Conservation (phyloP, 2,888 invertebrate genomes). For the Alloscopus bannaensis region DNA sequence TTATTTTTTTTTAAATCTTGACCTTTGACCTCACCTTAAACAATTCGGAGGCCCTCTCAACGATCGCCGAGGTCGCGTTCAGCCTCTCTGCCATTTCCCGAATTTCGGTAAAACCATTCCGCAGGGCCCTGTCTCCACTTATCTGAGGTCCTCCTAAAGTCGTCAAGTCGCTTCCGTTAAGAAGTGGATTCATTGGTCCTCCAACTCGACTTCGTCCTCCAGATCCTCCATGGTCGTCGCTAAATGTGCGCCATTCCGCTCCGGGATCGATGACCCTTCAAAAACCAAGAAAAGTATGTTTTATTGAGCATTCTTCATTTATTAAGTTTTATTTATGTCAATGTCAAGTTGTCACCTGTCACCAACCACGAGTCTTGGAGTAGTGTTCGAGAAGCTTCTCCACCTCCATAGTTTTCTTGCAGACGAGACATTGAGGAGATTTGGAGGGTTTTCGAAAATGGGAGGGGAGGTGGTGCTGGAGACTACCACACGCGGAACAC, state of each 20-base stretch:
- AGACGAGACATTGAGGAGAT: too few relatives aligned
- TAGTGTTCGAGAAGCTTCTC: too few relatives aligned
- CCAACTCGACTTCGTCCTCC: slow-evolving; percentile 99
- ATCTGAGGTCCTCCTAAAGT: slow-evolving; percentile 93
- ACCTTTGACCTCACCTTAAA: slow-evolving; percentile 86
- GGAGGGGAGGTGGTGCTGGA: too few relatives aligned
- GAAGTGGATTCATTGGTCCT: slow-evolving; percentile 97
- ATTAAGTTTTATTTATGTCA: too few relatives aligned
- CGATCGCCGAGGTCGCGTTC: slow-evolving; percentile 96
- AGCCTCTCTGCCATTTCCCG: slow-evolving; percentile 98
- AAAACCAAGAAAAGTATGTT: too few relatives aligned
- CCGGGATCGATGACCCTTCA: slow-evolving; percentile 99
- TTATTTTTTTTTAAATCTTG: not conserved
- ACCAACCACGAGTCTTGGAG: slow-evolving; percentile 98
- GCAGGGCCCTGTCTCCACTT: slow-evolving; percentile 95
- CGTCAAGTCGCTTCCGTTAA: slow-evolving; percentile 96
- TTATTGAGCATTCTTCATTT: too few relatives aligned
- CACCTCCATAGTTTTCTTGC: too few relatives aligned
- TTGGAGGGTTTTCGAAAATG: too few relatives aligned
- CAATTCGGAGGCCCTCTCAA: slow-evolving; percentile 95
- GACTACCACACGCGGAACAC: slow-evolving; percentile 99
- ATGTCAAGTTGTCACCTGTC: too few relatives aligned
- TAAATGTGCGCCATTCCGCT: slow-evolving; percentile 99
- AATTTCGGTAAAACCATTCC: slow-evolving; percentile 97
- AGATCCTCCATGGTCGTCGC: slow-evolving; percentile 96